phyloP scores from a whole-genome alignment of 2,113 vertebrate species.

The Rattus norvegicus region GRCr8 NC_086021.1:62578501-62579000 shows the following conservation, averaged over 20 bases:
- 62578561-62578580: background rate
- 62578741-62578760: constrained; percentile 23
- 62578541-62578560: background rate
- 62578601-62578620: background rate
- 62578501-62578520: background rate
- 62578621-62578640: background rate
- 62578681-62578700: background rate
- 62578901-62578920: background rate
- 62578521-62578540: background rate
- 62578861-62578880: background rate
- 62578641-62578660: background rate
- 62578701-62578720: background rate
- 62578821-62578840: background rate
- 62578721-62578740: background rate
- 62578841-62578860: background rate
- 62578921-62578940: constrained; percentile 2
- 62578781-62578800: constrained; percentile 30
- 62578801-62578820: constrained; percentile 26
- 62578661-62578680: background rate
- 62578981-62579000: constrained; percentile 19
- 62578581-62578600: background rate
- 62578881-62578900: background rate
- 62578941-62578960: background rate
- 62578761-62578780: constrained; percentile 12
- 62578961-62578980: background rate